A percentile compares a stretch with the other conserved stretches of the same genome.
Evolutionary conservation across 2,113 vertebrate species (phyloP).

Genomic region (Gorilla gorilla): DNA sequence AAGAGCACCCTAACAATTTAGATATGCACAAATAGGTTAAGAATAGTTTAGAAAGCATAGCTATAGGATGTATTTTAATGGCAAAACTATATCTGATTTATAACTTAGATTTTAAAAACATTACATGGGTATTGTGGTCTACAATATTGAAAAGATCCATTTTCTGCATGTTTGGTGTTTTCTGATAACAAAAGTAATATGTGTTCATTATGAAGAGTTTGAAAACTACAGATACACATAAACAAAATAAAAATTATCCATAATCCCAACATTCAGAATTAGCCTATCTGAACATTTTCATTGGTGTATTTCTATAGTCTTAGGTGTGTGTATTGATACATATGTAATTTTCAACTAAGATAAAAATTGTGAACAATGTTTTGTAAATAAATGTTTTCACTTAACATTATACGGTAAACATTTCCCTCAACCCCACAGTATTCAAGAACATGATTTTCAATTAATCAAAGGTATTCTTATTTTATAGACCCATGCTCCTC

Average conservation of each 20-base stretch:
- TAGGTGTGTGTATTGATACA: not conserved
- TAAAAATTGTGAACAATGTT: not conserved
- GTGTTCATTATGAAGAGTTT: not conserved
- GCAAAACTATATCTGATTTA: not conserved
- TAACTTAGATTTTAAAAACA: not conserved
- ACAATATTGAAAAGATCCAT: not conserved
- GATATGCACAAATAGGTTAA: not conserved
- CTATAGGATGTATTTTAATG: not conserved
- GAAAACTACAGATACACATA: slow-evolving; percentile 16
- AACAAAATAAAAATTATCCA: not conserved
- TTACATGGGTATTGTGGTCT: not conserved
- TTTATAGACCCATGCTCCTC: not conserved
- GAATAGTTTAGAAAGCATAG: not conserved
- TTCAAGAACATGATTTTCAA: not conserved
- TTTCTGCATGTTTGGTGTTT: not conserved
- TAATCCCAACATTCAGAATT: not conserved
- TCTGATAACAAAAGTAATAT: not conserved
- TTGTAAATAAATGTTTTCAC: not conserved
- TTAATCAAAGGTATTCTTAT: not conserved
- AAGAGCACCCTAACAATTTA: not conserved
- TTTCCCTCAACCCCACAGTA: not conserved
- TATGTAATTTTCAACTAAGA: slow-evolving; percentile 9
- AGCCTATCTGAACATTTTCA: not conserved
- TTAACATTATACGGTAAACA: not conserved
- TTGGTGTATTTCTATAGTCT: not conserved